Conservation (phyloP, 2,888 invertebrate species). For the Cheilosia variabilis region DNA sequence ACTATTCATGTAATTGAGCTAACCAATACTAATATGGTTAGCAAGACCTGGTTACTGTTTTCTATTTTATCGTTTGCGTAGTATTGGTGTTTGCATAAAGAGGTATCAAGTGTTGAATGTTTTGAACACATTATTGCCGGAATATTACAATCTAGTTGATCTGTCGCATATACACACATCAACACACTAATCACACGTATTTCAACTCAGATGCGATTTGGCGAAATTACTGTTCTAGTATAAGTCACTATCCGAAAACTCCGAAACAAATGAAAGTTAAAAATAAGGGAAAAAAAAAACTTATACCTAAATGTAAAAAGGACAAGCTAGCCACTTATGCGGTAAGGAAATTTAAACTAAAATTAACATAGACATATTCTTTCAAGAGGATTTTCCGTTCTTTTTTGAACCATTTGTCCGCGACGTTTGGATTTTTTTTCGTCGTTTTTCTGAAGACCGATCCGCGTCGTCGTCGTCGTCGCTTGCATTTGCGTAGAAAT, state of each 20-base stretch:
- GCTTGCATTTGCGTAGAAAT: conserved; percentile 87
- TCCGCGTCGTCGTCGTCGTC: conserved; percentile 95
- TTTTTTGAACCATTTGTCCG: conserved; percentile 83
- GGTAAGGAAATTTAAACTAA: not conserved
- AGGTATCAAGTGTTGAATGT: conserved; percentile 57
- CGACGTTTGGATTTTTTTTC: conserved; percentile 85
- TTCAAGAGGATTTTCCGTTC: conserved; percentile 82
- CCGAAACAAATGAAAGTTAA: not conserved
- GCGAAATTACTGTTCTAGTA: conserved; percentile 5
- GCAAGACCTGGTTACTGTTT: not conserved
- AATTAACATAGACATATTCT: conserved; percentile 29
- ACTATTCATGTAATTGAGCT: no score
- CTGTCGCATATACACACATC: conserved; percentile 36
- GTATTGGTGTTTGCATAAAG: conserved; percentile 16
- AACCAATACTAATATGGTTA: no score
- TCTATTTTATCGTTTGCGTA: conserved; percentile 10
- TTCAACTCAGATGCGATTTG: not conserved
- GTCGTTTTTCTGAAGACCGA: conserved; percentile 91
- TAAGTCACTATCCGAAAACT: conserved; percentile 25
- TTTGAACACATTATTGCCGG: conserved; percentile 67
- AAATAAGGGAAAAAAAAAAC: no score
- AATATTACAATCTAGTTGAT: conserved; percentile 60
- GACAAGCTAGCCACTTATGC: conserved; percentile 8
- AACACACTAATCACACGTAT: not conserved
- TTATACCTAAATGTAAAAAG: not conserved